Base-by-base conservation (phyloP, 2,888 invertebrate genomes). In the Nymphalis c-album region DNA sequence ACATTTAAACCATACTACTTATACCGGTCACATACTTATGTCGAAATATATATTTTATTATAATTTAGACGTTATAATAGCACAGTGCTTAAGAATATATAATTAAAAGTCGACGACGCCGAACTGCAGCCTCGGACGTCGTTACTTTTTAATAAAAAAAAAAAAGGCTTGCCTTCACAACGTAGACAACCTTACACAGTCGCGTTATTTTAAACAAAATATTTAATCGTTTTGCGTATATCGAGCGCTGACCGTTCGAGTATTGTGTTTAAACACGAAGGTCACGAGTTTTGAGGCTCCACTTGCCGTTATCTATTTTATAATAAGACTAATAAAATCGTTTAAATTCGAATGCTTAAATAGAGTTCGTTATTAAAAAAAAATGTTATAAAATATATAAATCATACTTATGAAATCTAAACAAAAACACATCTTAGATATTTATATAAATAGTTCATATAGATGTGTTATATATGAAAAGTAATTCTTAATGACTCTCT, bases 261-360 rank as follows among this genome's bases (percentile, higher is more conserved):
- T 83, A 80, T 63, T 82, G 79, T 85, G 31, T 80, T 84, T 80
- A 81, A 80, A 80, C 76, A 73, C 71, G 85, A 90, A 90, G 90
- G 90, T 84, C 89, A 75, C 68, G 62, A 70, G 66, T 64, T 68
- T 64, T 51, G 68, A 66, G 68, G 61, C 59, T 68, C 63, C 53
- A 62, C 60, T 26, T 63, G 68, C 68, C 64, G 70, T 68, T 68
- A 60, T 61, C 65, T 67, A 59, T 62, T 64, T 64, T 22, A 16
- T 16, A n/a, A n/a, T n/a, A 17, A 26, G 26, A 55, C 7, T 7
- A 31, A 22, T 22, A n/a, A 17, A 20, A 7, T 53, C 31, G 31
- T 17, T 55, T 40, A 40, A 2, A 40, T 40, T 40, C 13, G 13
- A 40, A 13, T 40, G 10, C 3, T 40, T 13, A 13, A 13, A 13